Base-by-base conservation (phyloP, 2,797 vertebrate species). In the Sarcoramphus papa region DNA sequence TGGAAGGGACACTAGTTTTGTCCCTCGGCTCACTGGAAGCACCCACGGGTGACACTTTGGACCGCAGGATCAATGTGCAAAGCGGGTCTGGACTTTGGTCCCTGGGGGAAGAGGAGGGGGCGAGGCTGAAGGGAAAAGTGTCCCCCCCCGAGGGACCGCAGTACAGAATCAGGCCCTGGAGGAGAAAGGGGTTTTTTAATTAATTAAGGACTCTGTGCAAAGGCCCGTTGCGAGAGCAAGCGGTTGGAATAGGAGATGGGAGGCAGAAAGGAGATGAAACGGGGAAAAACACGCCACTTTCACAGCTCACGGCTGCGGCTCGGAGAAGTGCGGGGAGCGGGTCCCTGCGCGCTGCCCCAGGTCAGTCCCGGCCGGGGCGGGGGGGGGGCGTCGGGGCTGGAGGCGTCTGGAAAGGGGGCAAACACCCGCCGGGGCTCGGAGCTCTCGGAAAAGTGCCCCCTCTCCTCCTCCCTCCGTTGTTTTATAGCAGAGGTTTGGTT, bases 271-370 rank as follows among this genome's bases (percentile, higher is more conserved):
- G 28, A 25, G 14, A 4, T 10, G 14, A 78, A 88, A 85, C 3
- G 8, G 27, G n/a, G 14, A 1, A 19, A 73, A 56, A 0, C 3
- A 15, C 16, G 37, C 24, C 41, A 33, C 5, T 35, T 74, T 59
- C 63, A 17, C 14, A 64, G 24, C 28, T 27, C 20, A 8, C 5
- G 6, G n/a, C 27, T 47, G 47, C 6, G 14, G 43, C 9, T 53
- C 6, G 3, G 48, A 37, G 57, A 35, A 51, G 12, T 4, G 47
- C 14, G 4, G 51, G 31, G 59, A 33, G 35, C 0, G 23, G 40
- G 28, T 82, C 65, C 64, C 35, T 85, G 41, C 2, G 1, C 3
- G 2, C 19, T 35, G 27, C 33, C 22, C n/a, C 45, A 9, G 50
- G n/a, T 22, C 65, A 2, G 75, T 3, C 37, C 37, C 5, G 8